Conservation (phyloP, 2,113 vertebrate species). For the Clarias macrocephalus region DNA sequence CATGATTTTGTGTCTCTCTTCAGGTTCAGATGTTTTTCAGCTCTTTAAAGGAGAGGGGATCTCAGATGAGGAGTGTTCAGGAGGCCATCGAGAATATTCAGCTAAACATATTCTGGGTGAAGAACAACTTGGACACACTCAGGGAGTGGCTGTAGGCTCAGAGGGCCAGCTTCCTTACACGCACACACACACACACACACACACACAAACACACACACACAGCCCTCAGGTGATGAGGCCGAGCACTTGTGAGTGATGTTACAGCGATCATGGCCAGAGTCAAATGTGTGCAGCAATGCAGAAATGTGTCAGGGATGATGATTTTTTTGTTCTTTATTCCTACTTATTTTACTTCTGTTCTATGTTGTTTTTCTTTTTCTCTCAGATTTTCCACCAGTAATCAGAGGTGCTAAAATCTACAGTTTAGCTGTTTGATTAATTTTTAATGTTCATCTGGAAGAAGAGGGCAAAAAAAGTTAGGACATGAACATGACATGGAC, state of each 20-base stretch:
- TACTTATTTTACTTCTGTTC: neutral
- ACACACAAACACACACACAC: no score
- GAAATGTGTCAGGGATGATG: neutral
- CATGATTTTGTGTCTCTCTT: neutral
- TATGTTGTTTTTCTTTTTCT: neutral
- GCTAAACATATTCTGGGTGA: constrained; percentile 87
- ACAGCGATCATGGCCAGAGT: constrained; percentile 22
- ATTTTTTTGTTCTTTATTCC: neutral
- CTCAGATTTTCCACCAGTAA: neutral
- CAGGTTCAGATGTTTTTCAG: constrained; percentile 89
- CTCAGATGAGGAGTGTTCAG: constrained; percentile 80
- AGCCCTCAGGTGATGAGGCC: constrained; percentile 61
- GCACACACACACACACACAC: neutral
- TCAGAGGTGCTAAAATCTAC: neutral
- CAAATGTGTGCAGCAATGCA: constrained; percentile 42
- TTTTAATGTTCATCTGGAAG: neutral
- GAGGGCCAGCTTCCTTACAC: constrained; percentile 39
- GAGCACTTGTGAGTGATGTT: constrained; percentile 50
- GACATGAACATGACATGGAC: neutral
- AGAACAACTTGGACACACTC: constrained; percentile 77
- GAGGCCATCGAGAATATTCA: constrained; percentile 87
- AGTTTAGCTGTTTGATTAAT: neutral
- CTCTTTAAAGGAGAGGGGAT: constrained; percentile 78
- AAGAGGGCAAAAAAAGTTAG: neutral
- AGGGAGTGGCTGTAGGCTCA: constrained; percentile 71